Evolutionary conservation across 2,113 vertebrate genomes (phyloP), one percentile per base, ranked within the genome.

Genomic region (Pheucticus melanocephalus): DNA sequence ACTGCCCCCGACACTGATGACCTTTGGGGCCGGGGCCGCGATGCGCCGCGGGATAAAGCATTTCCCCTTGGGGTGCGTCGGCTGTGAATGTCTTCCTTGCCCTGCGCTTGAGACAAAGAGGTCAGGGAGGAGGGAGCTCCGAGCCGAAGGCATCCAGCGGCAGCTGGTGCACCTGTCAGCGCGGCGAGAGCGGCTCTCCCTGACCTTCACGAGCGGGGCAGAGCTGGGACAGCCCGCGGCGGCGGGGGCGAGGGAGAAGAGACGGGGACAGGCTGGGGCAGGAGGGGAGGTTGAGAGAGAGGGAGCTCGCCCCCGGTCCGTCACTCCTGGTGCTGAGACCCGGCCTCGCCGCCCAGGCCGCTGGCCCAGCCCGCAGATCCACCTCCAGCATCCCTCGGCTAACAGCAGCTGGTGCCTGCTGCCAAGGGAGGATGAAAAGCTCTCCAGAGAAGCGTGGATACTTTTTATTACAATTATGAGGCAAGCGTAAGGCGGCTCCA

Each of bases 141-240:
- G 18, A 20, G 86, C 28, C 25, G n/a, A 50, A 83, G 81, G 81
- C 82, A 76, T 71, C 50, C 51, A 9, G 59, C 0, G 70, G 76
- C 73, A 72, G 72, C 1, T 73, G 85, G 72, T 83, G 94, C 95
- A 97, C 95, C 95, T 96, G 95, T 96, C 93, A 75, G 73, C 15
- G 59, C n/a, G 44, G 77, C 65, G 18, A 47, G 65, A 91, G 84
- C 33, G 61, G 68, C 56, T 72, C 81, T 33, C 56, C 63, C 42
- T 42, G 87, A 82, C 85, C 90, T 91, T 81, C 21, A 3, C 9
- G 11, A 86, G 68, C 56, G 4, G 65, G 64, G 68, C 76, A 85
- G 72, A 63, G 48, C 28, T 19, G 56, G 63, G 65, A 88, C 79
- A 81, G 68, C 80, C 66, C 35, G 25, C 16, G 50, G 59, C 31